phyloP scores from a whole-genome alignment of 2,888 invertebrate species.

The Stenodera caucasica region DNA sequence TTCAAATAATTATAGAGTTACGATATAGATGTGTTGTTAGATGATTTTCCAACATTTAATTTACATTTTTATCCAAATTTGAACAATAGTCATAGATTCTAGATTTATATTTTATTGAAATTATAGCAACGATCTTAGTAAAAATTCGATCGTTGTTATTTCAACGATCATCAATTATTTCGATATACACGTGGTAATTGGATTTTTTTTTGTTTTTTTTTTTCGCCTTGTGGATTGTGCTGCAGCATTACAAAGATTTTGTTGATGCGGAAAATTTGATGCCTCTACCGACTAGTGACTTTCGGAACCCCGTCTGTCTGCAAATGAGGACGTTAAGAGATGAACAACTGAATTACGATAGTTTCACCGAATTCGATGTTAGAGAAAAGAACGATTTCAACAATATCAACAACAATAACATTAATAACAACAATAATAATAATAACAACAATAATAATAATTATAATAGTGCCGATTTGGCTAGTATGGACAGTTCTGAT shows the following conservation, averaged over 20 bases:
- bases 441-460: slow-evolving; percentile 46
- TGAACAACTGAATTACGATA: slow-evolving; percentile 32
- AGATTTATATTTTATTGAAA: no score
- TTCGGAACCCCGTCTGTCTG: slow-evolving; percentile 79
- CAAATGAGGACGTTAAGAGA: slow-evolving; percentile 70
- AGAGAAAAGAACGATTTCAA: slow-evolving; percentile 33
- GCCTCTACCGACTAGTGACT: slow-evolving; percentile 82
- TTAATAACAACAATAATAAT: slow-evolving; percentile 49
- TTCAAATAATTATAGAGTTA: background rate
- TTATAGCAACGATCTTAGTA: background rate
- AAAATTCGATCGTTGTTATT: background rate
- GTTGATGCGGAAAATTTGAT: slow-evolving; percentile 88
- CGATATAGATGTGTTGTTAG: slow-evolving; percentile 1
- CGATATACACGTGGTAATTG: background rate
- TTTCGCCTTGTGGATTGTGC: slow-evolving; percentile 8
- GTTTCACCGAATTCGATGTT: slow-evolving; percentile 27
- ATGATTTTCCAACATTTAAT: no score
- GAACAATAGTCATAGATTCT: no score
- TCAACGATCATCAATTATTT: no score
- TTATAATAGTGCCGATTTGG: slow-evolving; percentile 58
- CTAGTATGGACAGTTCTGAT: slow-evolving; percentile 78
- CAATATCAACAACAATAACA: slow-evolving; percentile 49
- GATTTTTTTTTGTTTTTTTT: background rate
- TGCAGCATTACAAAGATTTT: slow-evolving; percentile 86
- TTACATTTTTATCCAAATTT: slow-evolving; percentile 4